phyloP scores from a whole-genome alignment of 2,888 invertebrate genomes.

The Melanargia galathea region DNA sequence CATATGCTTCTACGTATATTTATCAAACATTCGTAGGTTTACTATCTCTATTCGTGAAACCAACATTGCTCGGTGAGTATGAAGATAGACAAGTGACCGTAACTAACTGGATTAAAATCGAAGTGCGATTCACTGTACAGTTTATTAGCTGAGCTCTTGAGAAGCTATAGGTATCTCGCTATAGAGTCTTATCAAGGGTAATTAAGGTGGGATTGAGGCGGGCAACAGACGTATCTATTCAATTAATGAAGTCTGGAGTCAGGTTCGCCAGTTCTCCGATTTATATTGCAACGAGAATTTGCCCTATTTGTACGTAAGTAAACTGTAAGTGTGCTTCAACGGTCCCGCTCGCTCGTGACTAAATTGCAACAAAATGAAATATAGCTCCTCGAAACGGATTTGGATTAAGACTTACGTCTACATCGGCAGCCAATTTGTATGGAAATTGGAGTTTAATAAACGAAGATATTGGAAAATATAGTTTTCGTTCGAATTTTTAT shows the following conservation, averaged over 20 bases:
- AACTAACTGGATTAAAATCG: slow-evolving; percentile 52
- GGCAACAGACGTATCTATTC: slow-evolving; percentile 77
- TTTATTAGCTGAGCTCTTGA: slow-evolving; percentile 62
- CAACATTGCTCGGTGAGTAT: slow-evolving; percentile 5
- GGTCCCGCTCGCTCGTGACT: slow-evolving; percentile 52
- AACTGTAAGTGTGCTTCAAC: slow-evolving; percentile 48
- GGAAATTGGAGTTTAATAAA: slow-evolving; percentile 29
- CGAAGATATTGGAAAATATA: slow-evolving; percentile 22
- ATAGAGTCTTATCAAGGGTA: slow-evolving; percentile 75
- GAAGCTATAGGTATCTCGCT: slow-evolving; percentile 53
- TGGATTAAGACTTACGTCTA: slow-evolving; percentile 37
- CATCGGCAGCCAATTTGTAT: slow-evolving; percentile 36
- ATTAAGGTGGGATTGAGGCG: slow-evolving; percentile 77
- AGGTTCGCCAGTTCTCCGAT: slow-evolving; percentile 65
- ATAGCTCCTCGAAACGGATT: slow-evolving; percentile 46
- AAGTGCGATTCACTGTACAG: slow-evolving; percentile 72
- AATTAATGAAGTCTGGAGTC: slow-evolving; percentile 72
- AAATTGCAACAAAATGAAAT: slow-evolving; percentile 58
- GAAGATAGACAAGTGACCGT: slow-evolving; percentile 33
- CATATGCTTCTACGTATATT: background rate
- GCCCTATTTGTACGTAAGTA: slow-evolving; percentile 63
- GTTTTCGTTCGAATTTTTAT: slow-evolving; percentile 14
- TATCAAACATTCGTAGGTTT: background rate
- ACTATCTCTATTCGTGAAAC: background rate
- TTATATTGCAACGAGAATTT: slow-evolving; percentile 73